Percentiles rank a stretch among this genome's conserved stretches.
Evolutionary conservation across 2,113 vertebrate species (phyloP).

Genomic region (Phylloscopus whistleri): DNA sequence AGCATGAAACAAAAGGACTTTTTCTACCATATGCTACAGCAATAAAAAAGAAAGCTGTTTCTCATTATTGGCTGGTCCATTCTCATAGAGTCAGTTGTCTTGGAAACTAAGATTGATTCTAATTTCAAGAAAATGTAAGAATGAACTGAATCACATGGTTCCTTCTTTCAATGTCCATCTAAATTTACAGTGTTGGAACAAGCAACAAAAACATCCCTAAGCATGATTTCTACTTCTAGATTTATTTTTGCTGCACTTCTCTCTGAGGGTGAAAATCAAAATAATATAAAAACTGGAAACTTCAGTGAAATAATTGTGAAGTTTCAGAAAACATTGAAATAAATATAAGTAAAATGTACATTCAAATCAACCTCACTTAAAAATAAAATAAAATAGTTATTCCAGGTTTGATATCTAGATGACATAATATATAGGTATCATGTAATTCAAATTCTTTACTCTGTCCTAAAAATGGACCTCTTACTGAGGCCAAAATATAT

Average conservation of each 20-base stretch:
- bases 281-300: background rate
- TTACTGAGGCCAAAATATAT: background rate
- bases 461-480: background rate
- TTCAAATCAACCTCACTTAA: background rate
- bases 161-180: background rate
- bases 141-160: conserved; percentile 8
- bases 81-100: conserved; percentile 6
- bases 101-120: conserved; percentile 38
- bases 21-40: conserved; percentile 33
- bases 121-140: conserved; percentile 49
- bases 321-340: conserved; percentile 5
- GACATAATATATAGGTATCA: background rate
- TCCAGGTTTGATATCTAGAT: background rate
- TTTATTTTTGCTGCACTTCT: background rate
- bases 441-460: background rate
- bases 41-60: conserved; percentile 58
- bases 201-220: background rate
- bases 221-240: background rate
- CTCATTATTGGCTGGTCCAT: conserved; percentile 51
- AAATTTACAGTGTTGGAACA: conserved; percentile 20
- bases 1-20: conserved; percentile 6
- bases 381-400: background rate
- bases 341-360: background rate
- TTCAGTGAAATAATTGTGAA: background rate
- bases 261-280: background rate